Evolutionary conservation across 2,797 vertebrate genomes (phyloP).

Genomic region (Lindbergichthys nudifrons): DNA sequence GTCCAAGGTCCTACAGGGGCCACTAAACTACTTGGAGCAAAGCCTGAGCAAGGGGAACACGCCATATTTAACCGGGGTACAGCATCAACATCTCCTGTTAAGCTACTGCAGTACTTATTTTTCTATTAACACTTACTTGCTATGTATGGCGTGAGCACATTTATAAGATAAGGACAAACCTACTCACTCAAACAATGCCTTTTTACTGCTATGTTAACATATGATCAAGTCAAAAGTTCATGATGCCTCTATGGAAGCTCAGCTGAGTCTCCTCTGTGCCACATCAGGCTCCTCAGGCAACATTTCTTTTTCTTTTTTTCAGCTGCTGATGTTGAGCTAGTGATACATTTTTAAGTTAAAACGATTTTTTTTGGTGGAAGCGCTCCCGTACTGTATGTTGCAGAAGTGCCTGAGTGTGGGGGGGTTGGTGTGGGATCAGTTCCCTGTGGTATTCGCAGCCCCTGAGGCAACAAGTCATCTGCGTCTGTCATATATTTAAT

Average conservation of each 20-base stretch:
- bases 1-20: conserved; percentile 71
- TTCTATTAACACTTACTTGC: background rate
- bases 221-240: conserved; percentile 51
- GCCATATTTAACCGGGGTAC: conserved; percentile 87
- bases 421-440: background rate
- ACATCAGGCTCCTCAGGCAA: conserved; percentile 42
- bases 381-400: conserved; percentile 23
- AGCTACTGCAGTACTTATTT: background rate
- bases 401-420: conserved; percentile 20
- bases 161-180: background rate
- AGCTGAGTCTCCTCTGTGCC: conserved; percentile 27
- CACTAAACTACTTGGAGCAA: conserved; percentile 86
- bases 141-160: background rate
- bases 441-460: conserved; percentile 27
- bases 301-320: conserved; percentile 29
- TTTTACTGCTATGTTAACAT: conserved; percentile 14
- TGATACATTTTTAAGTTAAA: conserved; percentile 41
- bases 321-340: conserved; percentile 37
- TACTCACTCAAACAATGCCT: conserved; percentile 1
- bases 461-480: conserved; percentile 45
- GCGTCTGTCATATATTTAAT: conserved; percentile 37
- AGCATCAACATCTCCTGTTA: conserved; percentile 28
- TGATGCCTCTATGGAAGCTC: conserved; percentile 32
- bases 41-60: conserved; percentile 78
- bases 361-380: conserved; percentile 31